These are phyloP conservation scores for Rhagophthalmus giganteus DNA, from an alignment of 2,888 invertebrate genomes.

Conservation along the genomic window DNA sequence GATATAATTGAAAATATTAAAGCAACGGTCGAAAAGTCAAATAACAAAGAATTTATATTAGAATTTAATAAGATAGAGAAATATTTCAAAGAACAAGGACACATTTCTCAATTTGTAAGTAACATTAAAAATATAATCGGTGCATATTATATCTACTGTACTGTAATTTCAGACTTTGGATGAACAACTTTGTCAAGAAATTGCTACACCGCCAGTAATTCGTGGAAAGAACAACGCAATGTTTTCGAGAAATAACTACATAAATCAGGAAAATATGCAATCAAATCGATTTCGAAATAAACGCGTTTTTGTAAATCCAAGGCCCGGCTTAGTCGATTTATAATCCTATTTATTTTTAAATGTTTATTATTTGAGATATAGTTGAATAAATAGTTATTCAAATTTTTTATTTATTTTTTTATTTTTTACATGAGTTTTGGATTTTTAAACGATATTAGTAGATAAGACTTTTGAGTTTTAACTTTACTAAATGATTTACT, in stretches of 20 bases:
- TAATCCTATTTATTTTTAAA: too few relatives aligned
- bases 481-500: too few relatives aligned
- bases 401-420: too few relatives aligned
- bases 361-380: too few relatives aligned
- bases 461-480: too few relatives aligned
- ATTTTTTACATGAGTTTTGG: too few relatives aligned
- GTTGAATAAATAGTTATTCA: too few relatives aligned
- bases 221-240: neutral
- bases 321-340: too few relatives aligned
- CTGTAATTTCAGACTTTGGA: conserved; percentile 48
- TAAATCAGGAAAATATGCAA: neutral
- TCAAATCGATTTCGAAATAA: too few relatives aligned
- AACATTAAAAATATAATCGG: conserved; percentile 7
- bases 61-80: conserved; percentile 63
- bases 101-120: conserved; percentile 39
- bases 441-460: too few relatives aligned
- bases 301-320: too few relatives aligned
- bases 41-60: conserved; percentile 58
- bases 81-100: conserved; percentile 57
- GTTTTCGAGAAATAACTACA: conserved; percentile 2
- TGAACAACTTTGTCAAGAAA: conserved; percentile 51
- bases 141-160: conserved; percentile 32
- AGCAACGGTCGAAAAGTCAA: conserved; percentile 55
- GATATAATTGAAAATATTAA: conserved; percentile 64
- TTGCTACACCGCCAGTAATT: conserved; percentile 26